A percentile compares a stretch with the other conserved stretches of the same genome.
Conservation (phyloP, 37 sponge, comb jelly and placozoan genomes). For the Chondrosia reniformis region DNA sequence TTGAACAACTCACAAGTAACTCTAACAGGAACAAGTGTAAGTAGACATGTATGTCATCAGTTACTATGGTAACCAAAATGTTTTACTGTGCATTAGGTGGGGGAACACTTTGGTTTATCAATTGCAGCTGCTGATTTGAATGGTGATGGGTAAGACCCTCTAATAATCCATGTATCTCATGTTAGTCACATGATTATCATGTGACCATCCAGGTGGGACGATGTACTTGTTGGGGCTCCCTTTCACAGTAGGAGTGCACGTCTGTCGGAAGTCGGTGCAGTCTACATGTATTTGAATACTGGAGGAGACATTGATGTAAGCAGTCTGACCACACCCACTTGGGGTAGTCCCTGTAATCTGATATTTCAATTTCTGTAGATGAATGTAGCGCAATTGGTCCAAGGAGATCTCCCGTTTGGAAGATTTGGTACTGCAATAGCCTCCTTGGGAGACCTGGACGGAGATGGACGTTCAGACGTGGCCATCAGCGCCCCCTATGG, state of each 20-base stretch:
- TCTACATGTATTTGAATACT: background rate
- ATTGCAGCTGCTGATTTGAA: constrained; percentile 1
- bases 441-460: constrained; percentile 68
- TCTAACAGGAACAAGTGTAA: too few relatives aligned
- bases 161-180: background rate
- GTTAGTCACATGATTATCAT: background rate
- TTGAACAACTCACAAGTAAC: too few relatives aligned
- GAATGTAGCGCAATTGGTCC: too few relatives aligned
- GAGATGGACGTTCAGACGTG: constrained; percentile 68
- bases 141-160: background rate
- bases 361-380: too few relatives aligned
- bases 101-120: background rate
- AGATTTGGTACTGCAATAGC: constrained; percentile 79
- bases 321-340: background rate
- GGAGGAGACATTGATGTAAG: background rate
- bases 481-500: constrained; percentile 86
- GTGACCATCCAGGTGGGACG: constrained; percentile 1
- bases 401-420: constrained; percentile 2
- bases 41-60: too few relatives aligned
- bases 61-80: background rate
- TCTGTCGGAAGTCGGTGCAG: constrained; percentile 2
- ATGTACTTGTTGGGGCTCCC: constrained; percentile 2
- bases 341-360: background rate
- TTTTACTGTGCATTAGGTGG: background rate
- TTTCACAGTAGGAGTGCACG: background rate